Evolutionary conservation across 1,140 invertebrate genomes (phyloP).

Genomic region (Drosophila neocordata): DNA sequence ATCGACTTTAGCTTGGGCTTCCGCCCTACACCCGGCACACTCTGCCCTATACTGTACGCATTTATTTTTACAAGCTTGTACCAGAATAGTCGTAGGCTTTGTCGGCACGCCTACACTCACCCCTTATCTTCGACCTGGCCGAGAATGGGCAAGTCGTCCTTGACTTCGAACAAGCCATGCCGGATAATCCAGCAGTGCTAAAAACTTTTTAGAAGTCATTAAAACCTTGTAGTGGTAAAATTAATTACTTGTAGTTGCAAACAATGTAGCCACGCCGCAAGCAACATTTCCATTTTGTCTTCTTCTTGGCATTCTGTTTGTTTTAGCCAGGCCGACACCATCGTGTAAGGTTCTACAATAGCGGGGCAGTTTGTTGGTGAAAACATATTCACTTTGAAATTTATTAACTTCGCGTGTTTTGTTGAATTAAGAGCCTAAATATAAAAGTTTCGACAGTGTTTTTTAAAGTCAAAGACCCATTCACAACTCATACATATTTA

Average conservation of each 20-base stretch:
- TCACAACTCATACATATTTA: slow-evolving; percentile 62
- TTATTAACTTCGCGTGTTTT: slow-evolving; percentile 80
- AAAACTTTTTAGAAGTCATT: slow-evolving; percentile 82
- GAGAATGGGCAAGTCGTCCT: slow-evolving; percentile 15
- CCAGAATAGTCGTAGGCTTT: slow-evolving; percentile 76
- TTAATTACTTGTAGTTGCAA: slow-evolving; percentile 83
- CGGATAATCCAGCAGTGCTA: slow-evolving; percentile 80
- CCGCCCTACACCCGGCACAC: slow-evolving; percentile 27
- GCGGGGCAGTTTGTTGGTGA: slow-evolving; percentile 74
- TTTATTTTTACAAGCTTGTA: slow-evolving; percentile 76
- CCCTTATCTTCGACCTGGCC: neutral
- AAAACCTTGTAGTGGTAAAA: slow-evolving; percentile 83
- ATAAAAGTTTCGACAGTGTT: slow-evolving; percentile 73
- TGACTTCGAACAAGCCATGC: slow-evolving; percentile 64
- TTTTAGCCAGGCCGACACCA: slow-evolving; percentile 13
- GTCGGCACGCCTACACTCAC: slow-evolving; percentile 57
- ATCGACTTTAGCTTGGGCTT: neutral
- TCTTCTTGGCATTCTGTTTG: slow-evolving; percentile 10
- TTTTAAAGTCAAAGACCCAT: slow-evolving; percentile 58
- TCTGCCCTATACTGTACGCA: slow-evolving; percentile 31
- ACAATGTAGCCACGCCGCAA: slow-evolving; percentile 81
- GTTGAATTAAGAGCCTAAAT: slow-evolving; percentile 78
- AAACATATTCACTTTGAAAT: slow-evolving; percentile 80
- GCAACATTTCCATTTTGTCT: slow-evolving; percentile 70
- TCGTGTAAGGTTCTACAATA: slow-evolving; percentile 1